Evolutionary conservation across 2,113 vertebrate species (phyloP).

Genomic region (human): GRCh38 chr2:120828501-120829000

Average conservation of each 20-base stretch:
- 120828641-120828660: slow-evolving; percentile 69
- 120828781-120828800: slow-evolving; percentile 66
- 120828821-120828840: slow-evolving; percentile 50
- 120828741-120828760: slow-evolving; percentile 65
- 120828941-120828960: not conserved
- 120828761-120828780: slow-evolving; percentile 64
- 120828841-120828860: slow-evolving; percentile 2
- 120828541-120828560: slow-evolving; percentile 73
- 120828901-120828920: not conserved
- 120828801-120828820: slow-evolving; percentile 46
- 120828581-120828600: slow-evolving; percentile 37
- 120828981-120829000: not conserved
- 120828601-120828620: slow-evolving; percentile 63
- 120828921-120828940: not conserved
- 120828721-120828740: slow-evolving; percentile 51
- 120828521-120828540: slow-evolving; percentile 72
- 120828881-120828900: not conserved
- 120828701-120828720: slow-evolving; percentile 34
- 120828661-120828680: slow-evolving; percentile 69
- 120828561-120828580: slow-evolving; percentile 69
- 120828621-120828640: slow-evolving; percentile 24
- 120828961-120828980: not conserved
- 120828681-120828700: slow-evolving; percentile 71
- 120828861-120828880: not conserved
- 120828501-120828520: slow-evolving; percentile 84